These are phyloP conservation scores for Galerucella calmariensis DNA, from an alignment of 2,888 invertebrate species.

Conservation along the genomic window DNA sequence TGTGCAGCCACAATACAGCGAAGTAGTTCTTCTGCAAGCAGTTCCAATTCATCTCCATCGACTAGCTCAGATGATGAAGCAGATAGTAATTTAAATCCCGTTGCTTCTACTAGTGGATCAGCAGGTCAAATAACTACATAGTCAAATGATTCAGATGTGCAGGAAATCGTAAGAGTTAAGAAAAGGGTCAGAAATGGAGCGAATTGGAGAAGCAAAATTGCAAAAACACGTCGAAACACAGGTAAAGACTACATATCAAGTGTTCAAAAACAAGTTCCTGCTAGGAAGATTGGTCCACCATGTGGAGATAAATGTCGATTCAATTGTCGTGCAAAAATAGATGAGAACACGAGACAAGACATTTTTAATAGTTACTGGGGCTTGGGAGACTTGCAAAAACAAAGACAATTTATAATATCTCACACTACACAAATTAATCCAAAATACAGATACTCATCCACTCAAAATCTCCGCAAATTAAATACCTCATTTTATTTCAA, in stretches of 20 bases:
- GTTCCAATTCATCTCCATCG: background rate
- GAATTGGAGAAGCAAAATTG: background rate
- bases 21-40: background rate
- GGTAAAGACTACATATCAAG: too few species aligned
- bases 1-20: too few species aligned
- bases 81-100: background rate
- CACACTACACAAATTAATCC: background rate
- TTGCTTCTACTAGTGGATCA: background rate
- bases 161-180: background rate
- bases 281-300: too few species aligned
- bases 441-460: background rate
- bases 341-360: too few species aligned
- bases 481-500: too few species aligned
- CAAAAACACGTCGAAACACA: constrained; percentile 1
- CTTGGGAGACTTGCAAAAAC: background rate
- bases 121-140: too few species aligned
- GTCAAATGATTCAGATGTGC: too few species aligned
- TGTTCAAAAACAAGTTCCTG: too few species aligned
- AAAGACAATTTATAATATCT: background rate
- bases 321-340: too few species aligned
- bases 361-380: background rate
- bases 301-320: too few species aligned
- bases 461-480: background rate
- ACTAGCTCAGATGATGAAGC: background rate
- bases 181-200: background rate